A percentile compares a stretch with the other conserved stretches of the same genome.
Conservation (phyloP, 2,113 vertebrate species). For the Eidolon helvum region DNA sequence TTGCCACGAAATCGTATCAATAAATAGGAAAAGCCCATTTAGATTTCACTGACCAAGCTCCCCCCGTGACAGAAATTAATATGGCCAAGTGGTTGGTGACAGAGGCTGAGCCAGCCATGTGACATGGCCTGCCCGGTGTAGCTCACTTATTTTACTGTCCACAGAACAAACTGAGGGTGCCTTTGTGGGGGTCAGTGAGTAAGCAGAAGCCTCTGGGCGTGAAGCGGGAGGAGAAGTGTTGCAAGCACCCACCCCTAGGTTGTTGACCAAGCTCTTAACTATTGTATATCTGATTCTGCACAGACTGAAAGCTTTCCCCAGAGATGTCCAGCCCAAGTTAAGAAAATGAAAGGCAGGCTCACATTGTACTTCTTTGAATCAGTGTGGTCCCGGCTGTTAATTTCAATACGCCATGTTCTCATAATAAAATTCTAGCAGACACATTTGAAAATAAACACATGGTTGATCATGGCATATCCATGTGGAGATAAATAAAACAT, state of each 20-base stretch:
- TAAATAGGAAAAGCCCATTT: constrained; percentile 81
- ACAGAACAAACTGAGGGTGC: not conserved
- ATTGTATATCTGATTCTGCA: not conserved
- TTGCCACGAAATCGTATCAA: constrained; percentile 80
- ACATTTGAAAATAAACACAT: constrained; percentile 56
- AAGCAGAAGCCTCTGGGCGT: not conserved
- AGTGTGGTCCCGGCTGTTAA: constrained; percentile 25
- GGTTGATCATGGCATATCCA: constrained; percentile 21
- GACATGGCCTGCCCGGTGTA: not conserved
- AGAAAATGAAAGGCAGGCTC: constrained; percentile 16
- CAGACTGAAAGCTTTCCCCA: not conserved
- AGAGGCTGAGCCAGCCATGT: not conserved
- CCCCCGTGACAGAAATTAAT: constrained; percentile 81
- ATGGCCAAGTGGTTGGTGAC: constrained; percentile 55
- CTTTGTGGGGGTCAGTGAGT: not conserved
- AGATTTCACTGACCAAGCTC: constrained; percentile 80
- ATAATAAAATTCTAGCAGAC: constrained; percentile 50
- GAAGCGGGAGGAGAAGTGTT: not conserved
- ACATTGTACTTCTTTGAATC: not conserved
- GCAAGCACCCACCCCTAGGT: not conserved
- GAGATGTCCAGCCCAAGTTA: not conserved
- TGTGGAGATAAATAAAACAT: constrained; percentile 64
- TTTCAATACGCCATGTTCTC: constrained; percentile 40
- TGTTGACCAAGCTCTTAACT: not conserved
- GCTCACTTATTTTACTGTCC: not conserved